A percentile compares a stretch with the other conserved stretches of the same genome.
Evolutionary conservation across 2,797 vertebrate genomes (phyloP).

Genomic region (Danio kyathit): DNA sequence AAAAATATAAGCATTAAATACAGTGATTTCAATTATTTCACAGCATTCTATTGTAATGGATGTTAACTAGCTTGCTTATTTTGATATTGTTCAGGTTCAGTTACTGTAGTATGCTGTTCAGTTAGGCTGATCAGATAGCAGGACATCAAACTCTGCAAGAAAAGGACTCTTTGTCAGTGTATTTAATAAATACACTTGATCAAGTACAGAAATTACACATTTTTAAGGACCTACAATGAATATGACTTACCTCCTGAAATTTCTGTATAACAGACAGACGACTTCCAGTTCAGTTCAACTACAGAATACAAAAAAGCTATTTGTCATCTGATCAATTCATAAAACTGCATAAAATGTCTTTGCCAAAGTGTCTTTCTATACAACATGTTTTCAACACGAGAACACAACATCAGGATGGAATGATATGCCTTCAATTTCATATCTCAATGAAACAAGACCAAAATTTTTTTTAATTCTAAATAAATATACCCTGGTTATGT

Average conservation of each 20-base stretch:
- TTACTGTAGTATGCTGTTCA: background rate
- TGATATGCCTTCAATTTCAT: background rate
- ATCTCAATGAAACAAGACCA: background rate
- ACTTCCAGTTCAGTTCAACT: background rate
- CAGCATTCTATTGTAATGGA: too few relatives aligned
- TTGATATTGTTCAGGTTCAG: too few relatives aligned
- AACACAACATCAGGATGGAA: background rate
- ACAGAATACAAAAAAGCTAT: background rate
- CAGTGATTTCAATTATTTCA: too few relatives aligned
- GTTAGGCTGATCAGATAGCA: background rate
- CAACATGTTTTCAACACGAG: background rate
- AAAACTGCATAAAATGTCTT: background rate
- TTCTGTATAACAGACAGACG: background rate
- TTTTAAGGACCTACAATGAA: background rate
- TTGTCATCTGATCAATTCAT: background rate
- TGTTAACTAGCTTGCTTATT: too few relatives aligned
- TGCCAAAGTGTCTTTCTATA: background rate
- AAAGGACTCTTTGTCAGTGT: background rate
- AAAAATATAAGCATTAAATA: too few relatives aligned
- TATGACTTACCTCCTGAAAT: slow-evolving; percentile 1
- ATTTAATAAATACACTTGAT: background rate
- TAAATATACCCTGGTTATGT: background rate
- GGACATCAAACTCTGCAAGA: background rate
- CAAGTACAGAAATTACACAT: background rate
- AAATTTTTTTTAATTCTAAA: too few relatives aligned